Conservation (phyloP, 2,888 invertebrate genomes). For the Pasiphila rectangulata region DNA sequence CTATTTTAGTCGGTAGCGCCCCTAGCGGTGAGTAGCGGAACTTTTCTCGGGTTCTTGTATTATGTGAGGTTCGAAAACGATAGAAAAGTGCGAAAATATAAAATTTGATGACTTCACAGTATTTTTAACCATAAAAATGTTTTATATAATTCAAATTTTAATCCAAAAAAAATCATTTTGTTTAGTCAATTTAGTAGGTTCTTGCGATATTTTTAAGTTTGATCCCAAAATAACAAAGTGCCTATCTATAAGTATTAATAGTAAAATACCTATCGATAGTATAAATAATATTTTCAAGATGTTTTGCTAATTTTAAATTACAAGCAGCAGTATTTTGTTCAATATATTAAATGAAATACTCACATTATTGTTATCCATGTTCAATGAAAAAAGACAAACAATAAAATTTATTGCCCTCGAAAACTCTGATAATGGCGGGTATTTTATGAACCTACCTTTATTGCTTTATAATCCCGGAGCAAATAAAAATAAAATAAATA, state of each 20-base stretch:
- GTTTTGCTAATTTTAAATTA: no score
- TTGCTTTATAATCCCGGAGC: constrained; percentile 54
- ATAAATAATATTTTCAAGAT: no score
- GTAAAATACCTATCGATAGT: no score
- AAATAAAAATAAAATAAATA: constrained; percentile 58
- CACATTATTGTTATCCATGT: constrained; percentile 8
- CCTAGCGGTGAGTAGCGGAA: constrained; percentile 68
- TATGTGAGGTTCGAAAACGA: constrained; percentile 8
- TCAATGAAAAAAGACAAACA: constrained; percentile 18
- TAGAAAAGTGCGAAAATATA: neutral
- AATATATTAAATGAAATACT: constrained; percentile 6
- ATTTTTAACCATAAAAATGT: no score
- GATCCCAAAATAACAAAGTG: no score
- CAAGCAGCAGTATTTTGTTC: neutral
- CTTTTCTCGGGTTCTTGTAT: constrained; percentile 38
- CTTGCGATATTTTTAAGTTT: no score
- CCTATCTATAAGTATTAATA: no score
- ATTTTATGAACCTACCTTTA: constrained; percentile 55
- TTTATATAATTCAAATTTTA: no score
- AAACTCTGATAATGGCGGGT: constrained; percentile 45
- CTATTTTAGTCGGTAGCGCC: constrained; percentile 51
- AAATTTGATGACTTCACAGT: no score
- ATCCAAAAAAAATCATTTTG: no score
- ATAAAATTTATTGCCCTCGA: constrained; percentile 34
- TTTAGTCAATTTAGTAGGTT: no score